A percentile compares a stretch with the other conserved stretches of the same genome.
These are phyloP conservation scores for Hystrix cristata DNA, from an alignment of 2,113 vertebrate genomes.

Conservation along the genomic window DNA sequence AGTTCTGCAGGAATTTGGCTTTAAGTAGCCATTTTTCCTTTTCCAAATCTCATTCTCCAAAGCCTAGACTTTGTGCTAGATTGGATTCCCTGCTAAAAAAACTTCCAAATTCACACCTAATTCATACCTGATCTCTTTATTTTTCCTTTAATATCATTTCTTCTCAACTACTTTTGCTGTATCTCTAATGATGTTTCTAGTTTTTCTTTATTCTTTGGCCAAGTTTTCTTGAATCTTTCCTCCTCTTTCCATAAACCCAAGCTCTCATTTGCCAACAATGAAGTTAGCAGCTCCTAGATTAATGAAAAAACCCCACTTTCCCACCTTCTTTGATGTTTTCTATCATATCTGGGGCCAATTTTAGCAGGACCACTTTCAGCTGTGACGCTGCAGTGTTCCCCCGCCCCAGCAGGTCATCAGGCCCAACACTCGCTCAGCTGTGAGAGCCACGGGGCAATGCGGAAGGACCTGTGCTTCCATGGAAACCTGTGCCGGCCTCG, in stretches of 20 bases:
- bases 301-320: neutral
- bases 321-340: neutral
- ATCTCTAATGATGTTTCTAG: neutral
- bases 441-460: accelerated
- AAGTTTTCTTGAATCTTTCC: neutral
- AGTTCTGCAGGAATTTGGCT: neutral
- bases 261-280: neutral
- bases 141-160: neutral
- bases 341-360: neutral
- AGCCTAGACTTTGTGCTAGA: neutral
- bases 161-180: neutral
- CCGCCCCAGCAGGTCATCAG: neutral
- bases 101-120: neutral
- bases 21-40: neutral
- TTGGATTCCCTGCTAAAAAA: neutral
- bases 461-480: neutral
- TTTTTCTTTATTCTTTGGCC: neutral
- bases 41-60: neutral
- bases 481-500: accelerated
- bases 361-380: neutral
- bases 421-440: too few relatives aligned
- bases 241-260: neutral
- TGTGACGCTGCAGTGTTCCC: neutral
- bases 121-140: too few relatives aligned
- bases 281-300: neutral